These are phyloP conservation scores for Acrobasis consociella DNA, from an alignment of 2,888 invertebrate species.

Conservation along the genomic window DNA sequence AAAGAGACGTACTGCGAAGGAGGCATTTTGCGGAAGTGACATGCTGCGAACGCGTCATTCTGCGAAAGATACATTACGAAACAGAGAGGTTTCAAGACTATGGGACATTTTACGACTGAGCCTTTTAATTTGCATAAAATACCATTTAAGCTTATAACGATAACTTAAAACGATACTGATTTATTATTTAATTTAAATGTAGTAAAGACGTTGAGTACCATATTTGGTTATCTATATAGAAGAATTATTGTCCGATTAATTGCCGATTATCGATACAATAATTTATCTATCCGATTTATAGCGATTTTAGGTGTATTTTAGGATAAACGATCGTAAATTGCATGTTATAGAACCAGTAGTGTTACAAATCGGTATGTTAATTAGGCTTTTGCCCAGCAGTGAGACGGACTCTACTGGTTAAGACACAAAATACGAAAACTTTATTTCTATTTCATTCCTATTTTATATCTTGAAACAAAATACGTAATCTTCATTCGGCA, in stretches of 20 bases:
- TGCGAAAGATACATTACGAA: too few relatives aligned
- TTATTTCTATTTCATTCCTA: too few relatives aligned
- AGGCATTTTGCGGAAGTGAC: too few relatives aligned
- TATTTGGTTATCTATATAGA: constrained; percentile 19
- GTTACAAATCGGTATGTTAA: neutral
- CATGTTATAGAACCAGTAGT: neutral
- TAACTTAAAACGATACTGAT: neutral
- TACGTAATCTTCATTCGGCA: too few relatives aligned
- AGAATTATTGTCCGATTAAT: constrained; percentile 23
- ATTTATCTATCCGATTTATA: constrained; percentile 24
- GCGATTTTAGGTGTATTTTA: constrained; percentile 38
- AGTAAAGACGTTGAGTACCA: constrained; percentile 8
- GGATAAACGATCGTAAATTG: constrained; percentile 24
- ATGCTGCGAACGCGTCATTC: too few relatives aligned
- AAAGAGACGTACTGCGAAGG: too few relatives aligned
- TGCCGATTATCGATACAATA: constrained; percentile 14
- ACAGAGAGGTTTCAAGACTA: too few relatives aligned
- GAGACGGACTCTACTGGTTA: too few relatives aligned
- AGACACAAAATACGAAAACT: too few relatives aligned
- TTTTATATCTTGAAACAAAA: too few relatives aligned
- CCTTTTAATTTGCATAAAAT: neutral
- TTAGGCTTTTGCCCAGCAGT: too few relatives aligned
- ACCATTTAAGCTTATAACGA: neutral
- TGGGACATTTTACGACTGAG: too few relatives aligned
- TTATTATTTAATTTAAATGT: constrained; percentile 3